Conservation (phyloP, 2,888 invertebrate genomes). For the Frankliniella fusca region DNA sequence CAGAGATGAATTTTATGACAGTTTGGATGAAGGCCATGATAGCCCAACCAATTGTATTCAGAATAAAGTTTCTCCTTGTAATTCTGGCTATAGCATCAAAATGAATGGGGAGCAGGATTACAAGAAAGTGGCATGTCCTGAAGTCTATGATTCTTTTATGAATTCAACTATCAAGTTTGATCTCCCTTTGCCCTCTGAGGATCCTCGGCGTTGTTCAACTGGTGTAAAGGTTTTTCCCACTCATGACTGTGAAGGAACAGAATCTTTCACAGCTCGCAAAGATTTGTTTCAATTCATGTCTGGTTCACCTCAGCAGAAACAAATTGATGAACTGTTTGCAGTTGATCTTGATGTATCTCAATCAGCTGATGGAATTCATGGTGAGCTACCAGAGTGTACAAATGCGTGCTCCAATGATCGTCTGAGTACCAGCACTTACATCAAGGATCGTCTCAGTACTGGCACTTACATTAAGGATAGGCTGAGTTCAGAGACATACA, state of each 20-base stretch:
- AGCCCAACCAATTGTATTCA: not conserved
- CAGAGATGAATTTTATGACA: not conserved
- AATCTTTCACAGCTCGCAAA: not conserved
- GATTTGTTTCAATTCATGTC: not conserved
- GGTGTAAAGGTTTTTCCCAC: not conserved
- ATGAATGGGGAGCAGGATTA: too few relatives aligned
- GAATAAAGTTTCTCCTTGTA: not conserved
- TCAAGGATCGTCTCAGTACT: constrained; percentile 3
- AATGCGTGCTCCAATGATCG: not conserved
- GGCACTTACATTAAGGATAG: not conserved
- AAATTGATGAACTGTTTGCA: not conserved
- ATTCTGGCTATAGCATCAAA: too few relatives aligned
- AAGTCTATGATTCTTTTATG: not conserved
- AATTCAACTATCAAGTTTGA: not conserved
- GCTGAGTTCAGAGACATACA: not conserved
- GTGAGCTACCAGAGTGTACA: not conserved
- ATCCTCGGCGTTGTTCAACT: constrained; percentile 2
- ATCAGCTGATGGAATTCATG: not conserved
- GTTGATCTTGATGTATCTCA: not conserved
- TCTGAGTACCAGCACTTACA: not conserved
- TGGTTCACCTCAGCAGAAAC: too few relatives aligned
- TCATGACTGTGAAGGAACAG: not conserved
- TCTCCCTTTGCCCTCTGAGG: not conserved
- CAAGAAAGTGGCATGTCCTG: not conserved
- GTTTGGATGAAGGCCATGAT: not conserved